Percentiles rank a stretch among this genome's conserved stretches.
phyloP scores from a whole-genome alignment of 2,888 invertebrate genomes.

The Tetranychus truncatus region DNA sequence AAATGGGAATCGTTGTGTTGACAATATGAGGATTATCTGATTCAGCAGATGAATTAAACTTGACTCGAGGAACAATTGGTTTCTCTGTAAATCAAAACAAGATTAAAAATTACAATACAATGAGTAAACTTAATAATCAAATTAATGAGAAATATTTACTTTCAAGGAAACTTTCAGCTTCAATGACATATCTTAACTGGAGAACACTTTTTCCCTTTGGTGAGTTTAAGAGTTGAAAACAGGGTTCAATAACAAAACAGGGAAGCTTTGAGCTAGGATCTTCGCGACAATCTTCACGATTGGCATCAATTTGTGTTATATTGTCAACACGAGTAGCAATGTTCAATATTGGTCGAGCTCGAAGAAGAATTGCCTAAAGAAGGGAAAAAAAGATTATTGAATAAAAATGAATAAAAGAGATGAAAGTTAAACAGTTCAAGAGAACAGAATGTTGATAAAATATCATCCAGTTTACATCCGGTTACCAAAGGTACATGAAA shows the following conservation, averaged over 20 bases:
- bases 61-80: slow-evolving; percentile 40
- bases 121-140: background rate
- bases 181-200: slow-evolving; percentile 45
- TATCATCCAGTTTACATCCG: too few relatives aligned
- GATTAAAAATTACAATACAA: background rate
- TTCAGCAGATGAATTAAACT: slow-evolving; percentile 43
- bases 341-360: slow-evolving; percentile 72
- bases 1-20: background rate
- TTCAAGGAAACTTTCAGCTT: slow-evolving; percentile 53
- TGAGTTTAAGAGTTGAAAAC: slow-evolving; percentile 44
- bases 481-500: too few relatives aligned
- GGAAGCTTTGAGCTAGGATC: slow-evolving; percentile 44
- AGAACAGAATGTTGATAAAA: too few relatives aligned
- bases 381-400: too few relatives aligned
- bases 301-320: slow-evolving; percentile 43
- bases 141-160: background rate
- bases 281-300: slow-evolving; percentile 48
- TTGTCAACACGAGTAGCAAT: slow-evolving; percentile 53
- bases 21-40: slow-evolving; percentile 29
- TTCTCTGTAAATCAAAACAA: background rate
- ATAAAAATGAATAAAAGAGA: too few relatives aligned
- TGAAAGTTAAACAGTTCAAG: too few relatives aligned
- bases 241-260: slow-evolving; percentile 56
- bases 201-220: slow-evolving; percentile 18
- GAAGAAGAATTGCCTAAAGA: slow-evolving; percentile 41